A percentile compares a stretch with the other conserved stretches of the same genome.
phyloP scores from a whole-genome alignment of 2,888 invertebrate species.

The Rhingia rostrata region DNA sequence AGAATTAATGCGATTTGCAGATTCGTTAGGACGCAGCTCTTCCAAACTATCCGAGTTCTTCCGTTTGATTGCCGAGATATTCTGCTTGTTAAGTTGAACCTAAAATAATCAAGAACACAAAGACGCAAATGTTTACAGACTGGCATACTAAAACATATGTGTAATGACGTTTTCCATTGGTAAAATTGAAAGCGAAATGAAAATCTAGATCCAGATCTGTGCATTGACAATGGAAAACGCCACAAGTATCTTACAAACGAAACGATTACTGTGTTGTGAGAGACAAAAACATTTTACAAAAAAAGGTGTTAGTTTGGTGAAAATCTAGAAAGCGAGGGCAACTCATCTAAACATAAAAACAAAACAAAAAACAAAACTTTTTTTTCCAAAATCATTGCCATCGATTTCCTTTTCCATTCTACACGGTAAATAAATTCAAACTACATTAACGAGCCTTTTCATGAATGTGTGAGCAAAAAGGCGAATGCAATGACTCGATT shows the following conservation, averaged over 20 bases:
- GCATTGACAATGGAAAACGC: too few species aligned
- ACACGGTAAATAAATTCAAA: constrained; percentile 12
- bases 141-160: not conserved
- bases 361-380: not conserved
- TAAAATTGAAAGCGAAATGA: too few species aligned
- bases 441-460: constrained; percentile 25
- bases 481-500: constrained; percentile 66
- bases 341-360: not conserved
- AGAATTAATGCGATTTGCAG: constrained; percentile 89
- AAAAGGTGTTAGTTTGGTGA: constrained; percentile 22
- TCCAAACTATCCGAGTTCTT: constrained; percentile 85
- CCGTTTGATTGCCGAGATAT: constrained; percentile 92
- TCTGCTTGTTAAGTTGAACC: constrained; percentile 98
- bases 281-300: constrained; percentile 10
- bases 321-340: constrained; percentile 49
- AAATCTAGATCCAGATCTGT: too few species aligned
- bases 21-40: constrained; percentile 86
- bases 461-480: constrained; percentile 33
- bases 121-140: constrained; percentile 38
- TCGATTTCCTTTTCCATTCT: constrained; percentile 39
- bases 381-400: constrained; percentile 59
- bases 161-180: not conserved
- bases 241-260: too few species aligned
- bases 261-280: constrained; percentile 16
- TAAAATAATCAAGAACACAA: constrained; percentile 82